Conservation (phyloP, 2,113 vertebrate genomes). For the Thinocorus orbignyianus region DNA sequence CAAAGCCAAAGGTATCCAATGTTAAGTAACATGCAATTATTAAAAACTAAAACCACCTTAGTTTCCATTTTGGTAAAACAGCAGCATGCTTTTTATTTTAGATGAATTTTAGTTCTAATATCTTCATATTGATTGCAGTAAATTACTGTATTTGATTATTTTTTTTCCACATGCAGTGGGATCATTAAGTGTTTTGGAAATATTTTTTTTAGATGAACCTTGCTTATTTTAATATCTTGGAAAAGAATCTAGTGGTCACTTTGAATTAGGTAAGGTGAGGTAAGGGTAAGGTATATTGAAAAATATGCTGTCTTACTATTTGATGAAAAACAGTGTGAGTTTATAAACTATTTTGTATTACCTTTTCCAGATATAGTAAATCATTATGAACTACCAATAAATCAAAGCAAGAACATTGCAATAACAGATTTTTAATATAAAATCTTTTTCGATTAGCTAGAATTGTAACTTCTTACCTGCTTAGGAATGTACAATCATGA, state of each 20-base stretch:
- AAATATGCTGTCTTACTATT: neutral
- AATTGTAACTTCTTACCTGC: neutral
- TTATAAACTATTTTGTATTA: neutral
- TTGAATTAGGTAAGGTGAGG: no score
- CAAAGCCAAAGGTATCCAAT: neutral
- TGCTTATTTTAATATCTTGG: neutral
- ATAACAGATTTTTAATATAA: neutral
- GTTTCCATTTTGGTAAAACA: neutral
- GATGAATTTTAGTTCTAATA: neutral
- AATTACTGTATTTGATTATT: neutral
- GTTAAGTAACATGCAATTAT: neutral
- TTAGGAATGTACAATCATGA: neutral
- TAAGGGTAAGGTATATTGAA: neutral
- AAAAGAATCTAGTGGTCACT: neutral
- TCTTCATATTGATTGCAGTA: neutral
- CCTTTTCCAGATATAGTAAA: neutral
- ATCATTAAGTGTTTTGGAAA: neutral
- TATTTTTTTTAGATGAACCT: neutral
- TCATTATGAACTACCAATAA: neutral
- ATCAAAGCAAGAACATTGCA: neutral
- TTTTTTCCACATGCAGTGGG: neutral
- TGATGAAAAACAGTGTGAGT: neutral
- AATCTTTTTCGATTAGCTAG: neutral
- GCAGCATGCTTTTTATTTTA: neutral
- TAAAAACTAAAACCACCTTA: neutral